Base-by-base conservation (phyloP, 1,140 invertebrate genomes). In the Cotesia glomerata region DNA sequence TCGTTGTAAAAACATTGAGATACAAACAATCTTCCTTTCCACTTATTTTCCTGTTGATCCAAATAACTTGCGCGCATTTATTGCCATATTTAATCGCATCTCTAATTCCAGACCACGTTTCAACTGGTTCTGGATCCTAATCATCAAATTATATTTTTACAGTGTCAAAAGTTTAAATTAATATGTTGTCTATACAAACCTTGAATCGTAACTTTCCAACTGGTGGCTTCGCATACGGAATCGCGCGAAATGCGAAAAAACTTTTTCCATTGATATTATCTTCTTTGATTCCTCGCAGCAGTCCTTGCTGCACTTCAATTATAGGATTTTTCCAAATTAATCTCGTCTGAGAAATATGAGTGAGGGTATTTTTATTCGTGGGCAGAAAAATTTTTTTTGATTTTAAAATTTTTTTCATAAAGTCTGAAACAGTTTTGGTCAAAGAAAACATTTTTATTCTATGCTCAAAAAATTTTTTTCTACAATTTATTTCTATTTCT, bases 1-100 rank as follows among this genome's bases (percentile, higher is more conserved):
- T 45, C 71, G 92, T 91, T 14, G 93, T 92, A 79, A 93, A 95
- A 2, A 97, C 90, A 80, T 96, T 96, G 13, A 97, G 85, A 79
- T 93, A 92, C 5, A 97, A 89, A 79, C 95, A 97, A 80, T 97
- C 94, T 87, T 94, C 93, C 64, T 73, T 73, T 0, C 85, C 85
- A 0, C 63, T 0, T 5, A 80, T 8, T 39, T 62, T 2, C 0
- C 61, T 67, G 0, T 66, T 71, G 0, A 79, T 9, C 0, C 64
- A 26, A 45, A 80, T 70, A 0, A 70, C 1, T 35, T 87, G 91
- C 2, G 86, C 84, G 56, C 88, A 90, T 2, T 83, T 78, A 0
- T 88, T 84, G 18, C 91, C 91, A 64, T 88, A 88, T 5, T 86
- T 75, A 0, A 82, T 87, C 0, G 91, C 90, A 71, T 92, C 86